Conservation (phyloP, 1,140 invertebrate species). For the Drepana arcuata region DNA sequence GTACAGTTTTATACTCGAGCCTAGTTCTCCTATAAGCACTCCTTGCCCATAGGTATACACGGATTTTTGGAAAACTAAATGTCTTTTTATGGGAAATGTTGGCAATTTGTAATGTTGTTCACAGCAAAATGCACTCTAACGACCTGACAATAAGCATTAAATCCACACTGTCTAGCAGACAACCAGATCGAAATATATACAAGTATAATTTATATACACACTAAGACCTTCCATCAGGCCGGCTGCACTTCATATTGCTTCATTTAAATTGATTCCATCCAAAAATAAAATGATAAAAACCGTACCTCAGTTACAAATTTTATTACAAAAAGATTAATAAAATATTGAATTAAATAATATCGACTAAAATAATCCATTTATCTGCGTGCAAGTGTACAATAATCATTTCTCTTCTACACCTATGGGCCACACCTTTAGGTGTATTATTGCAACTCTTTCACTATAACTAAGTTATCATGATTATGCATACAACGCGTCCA, state of each 20-base stretch:
- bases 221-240: background rate
- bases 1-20: too few species aligned
- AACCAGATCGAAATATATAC: slow-evolving; percentile 54
- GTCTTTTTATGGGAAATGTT: too few species aligned
- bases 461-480: slow-evolving; percentile 44
- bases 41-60: too few species aligned
- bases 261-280: slow-evolving; percentile 2
- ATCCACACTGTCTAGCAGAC: slow-evolving; percentile 48
- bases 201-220: slow-evolving; percentile 21
- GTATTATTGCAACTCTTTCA: slow-evolving; percentile 58
- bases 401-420: slow-evolving; percentile 30
- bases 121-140: slow-evolving; percentile 32
- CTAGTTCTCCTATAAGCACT: too few species aligned
- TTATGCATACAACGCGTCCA: slow-evolving; percentile 40
- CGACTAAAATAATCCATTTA: too few species aligned
- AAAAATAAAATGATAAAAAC: slow-evolving; percentile 23
- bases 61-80: too few species aligned
- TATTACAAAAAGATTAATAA: slow-evolving; percentile 36
- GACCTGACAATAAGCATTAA: slow-evolving; percentile 31
- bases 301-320: slow-evolving; percentile 12
- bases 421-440: too few species aligned
- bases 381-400: too few species aligned
- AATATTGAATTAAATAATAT: slow-evolving; percentile 45
- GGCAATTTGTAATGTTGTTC: too few species aligned
- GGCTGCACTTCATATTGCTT: background rate